Percentiles rank a stretch among this genome's conserved stretches.
These are phyloP conservation scores for Melanitta fusca DNA, from an alignment of 2,797 vertebrate species.

Conservation along the genomic window DNA sequence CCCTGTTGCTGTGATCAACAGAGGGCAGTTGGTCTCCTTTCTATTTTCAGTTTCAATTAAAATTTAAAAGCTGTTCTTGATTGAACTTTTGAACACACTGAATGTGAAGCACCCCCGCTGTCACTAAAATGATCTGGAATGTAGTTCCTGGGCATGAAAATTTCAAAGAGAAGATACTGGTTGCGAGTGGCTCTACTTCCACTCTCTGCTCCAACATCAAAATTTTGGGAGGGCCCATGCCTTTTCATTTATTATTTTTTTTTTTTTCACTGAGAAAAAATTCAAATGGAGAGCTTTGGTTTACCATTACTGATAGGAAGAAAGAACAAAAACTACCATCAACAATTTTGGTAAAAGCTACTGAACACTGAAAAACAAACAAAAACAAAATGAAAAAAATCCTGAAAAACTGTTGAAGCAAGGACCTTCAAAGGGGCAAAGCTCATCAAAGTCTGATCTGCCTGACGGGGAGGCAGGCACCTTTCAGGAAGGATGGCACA, in stretches of 20 bases:
- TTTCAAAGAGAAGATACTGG: slow-evolving; percentile 26
- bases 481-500: neutral
- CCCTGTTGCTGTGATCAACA: slow-evolving; percentile 45
- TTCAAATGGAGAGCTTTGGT: neutral
- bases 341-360: neutral
- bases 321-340: neutral
- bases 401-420: neutral
- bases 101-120: neutral
- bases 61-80: slow-evolving; percentile 44
- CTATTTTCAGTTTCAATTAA: slow-evolving; percentile 64
- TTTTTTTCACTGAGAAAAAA: neutral
- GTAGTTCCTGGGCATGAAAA: neutral
- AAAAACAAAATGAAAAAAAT: neutral
- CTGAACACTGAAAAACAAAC: neutral
- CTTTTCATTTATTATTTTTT: neutral
- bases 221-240: neutral
- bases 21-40: slow-evolving; percentile 26
- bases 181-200: neutral
- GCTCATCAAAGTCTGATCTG: neutral
- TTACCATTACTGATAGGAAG: neutral
- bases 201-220: neutral
- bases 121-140: slow-evolving; percentile 18
- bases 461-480: neutral
- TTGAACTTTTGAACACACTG: slow-evolving; percentile 37
- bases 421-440: neutral